Evolutionary conservation across 2,113 vertebrate genomes (phyloP), one percentile per base, ranked within the genome.

Genomic region (Rafetus swinhoei): DNA sequence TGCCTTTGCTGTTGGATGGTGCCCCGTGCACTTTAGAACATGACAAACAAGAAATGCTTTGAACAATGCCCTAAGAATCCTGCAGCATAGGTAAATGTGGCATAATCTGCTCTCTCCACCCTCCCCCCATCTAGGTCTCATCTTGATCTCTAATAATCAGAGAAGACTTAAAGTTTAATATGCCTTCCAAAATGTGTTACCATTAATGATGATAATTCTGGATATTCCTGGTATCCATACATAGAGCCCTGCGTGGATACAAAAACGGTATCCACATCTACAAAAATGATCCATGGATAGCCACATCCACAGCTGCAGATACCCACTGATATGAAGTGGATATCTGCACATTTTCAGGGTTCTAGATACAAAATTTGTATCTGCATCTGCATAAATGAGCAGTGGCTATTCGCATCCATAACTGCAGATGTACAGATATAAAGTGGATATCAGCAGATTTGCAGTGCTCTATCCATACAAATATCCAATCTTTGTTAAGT

Each of bases 21-120:
- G 59, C 88, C 60, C 92, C 87, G 83, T 91, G 90, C 50, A 90
- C 93, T 91, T 96, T 74, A 62, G 55, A 77, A 94, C 84, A 91
- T 1, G 79, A 50, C 82, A 93, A 93, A 82, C 77, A 25, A 0
- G 74, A 89, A 11, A 65, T 1, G 4, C 0, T 93, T 65, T 50
- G 54, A 84, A 89, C 86, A 90, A 94, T 79, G 87, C 85, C 89
- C 7, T 39, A 35, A 79, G 12, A 92, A 86, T 65, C 76, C n/a
- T 57, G 2, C 0, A 39, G 53, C 4, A 1, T 88, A 76, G 90
- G 88, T 52, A 45, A 80, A 59, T 39, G 77, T 24, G 22, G 76
- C 82, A 79, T 32, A 88, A 89, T 27, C 29, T 90, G 82, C 62
- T 53, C 39, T 39, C 39, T 39, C 14, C 32, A 32, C 62, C 76